Evolutionary conservation across 2,113 vertebrate species (phyloP), one percentile per base, ranked within the genome.

Genomic region (Pipa parva): DNA sequence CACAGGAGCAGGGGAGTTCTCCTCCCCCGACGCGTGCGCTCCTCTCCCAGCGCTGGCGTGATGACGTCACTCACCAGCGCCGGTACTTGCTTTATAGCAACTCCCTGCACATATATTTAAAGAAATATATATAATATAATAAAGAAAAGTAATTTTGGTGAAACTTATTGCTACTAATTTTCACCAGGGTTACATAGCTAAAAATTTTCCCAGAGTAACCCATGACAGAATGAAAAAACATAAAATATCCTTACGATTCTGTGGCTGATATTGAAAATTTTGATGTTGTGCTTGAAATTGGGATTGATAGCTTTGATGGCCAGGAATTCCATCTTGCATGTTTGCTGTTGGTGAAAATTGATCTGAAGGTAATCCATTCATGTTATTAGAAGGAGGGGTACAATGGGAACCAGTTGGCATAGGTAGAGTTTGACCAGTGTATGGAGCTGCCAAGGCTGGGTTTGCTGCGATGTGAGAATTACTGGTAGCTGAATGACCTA

Each of bases 221-320:
- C n/a, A n/a, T n/a, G n/a, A n/a, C n/a, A n/a, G n/a, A n/a, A n/a
- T 31, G 10, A 10, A 31, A 31, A 31, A 31, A 31, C 29, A 31
- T 6, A 5, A 31, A 5, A 31, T 9, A 2, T n/a, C 59, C 76
- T 72, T 86, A 95, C 95, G 89, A 80, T 82, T 83, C 80, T 92
- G 95, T 12, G 87, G 87, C 70, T 84, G 83, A 74, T 89, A 94
- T 9, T 90, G 92, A 63, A 80, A 27, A 22, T 84, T 88, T 71
- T 82, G 72, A 17, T 58, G 63, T 64, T 86, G 81, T 63, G 88
- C 90, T 1, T 84, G 74, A n/a, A 82, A 80, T 5, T 89, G 83
- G 0, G 87, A 84, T 61, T 85, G 91, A 62, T 91, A 85, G 63
- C 82, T 86, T 31, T 84, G 73, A 17, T 77, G 73, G 1, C 88